Conservation (phyloP, 2,797 vertebrate species). For the Glossophaga mutica region DNA sequence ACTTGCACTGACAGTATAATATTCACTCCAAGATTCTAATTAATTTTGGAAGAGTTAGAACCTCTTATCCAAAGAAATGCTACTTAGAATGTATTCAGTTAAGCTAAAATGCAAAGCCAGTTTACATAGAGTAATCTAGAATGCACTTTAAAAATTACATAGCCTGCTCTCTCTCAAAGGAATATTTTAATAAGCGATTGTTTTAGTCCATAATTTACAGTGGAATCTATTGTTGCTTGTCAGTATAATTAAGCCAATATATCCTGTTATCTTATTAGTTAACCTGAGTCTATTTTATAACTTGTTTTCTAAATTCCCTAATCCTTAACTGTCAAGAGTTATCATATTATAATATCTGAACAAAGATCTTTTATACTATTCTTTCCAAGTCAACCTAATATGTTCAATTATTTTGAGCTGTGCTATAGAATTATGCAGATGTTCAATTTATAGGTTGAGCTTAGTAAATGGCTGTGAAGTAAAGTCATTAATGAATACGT, state of each 20-base stretch:
- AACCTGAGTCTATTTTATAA: not conserved
- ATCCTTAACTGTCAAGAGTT: not conserved
- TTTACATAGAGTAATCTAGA: not conserved
- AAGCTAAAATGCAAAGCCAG: not conserved
- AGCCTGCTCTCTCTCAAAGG: not conserved
- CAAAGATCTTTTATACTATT: not conserved
- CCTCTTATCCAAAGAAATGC: not conserved
- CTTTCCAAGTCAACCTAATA: not conserved
- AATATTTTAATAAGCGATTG: not conserved
- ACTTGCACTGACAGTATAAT: not conserved
- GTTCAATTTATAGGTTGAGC: fast-evolving
- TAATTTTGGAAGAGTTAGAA: not conserved
- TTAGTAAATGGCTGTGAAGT: not conserved
- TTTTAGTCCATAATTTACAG: not conserved
- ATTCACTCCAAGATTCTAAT: not conserved
- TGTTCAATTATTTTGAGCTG: not conserved
- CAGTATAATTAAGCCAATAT: not conserved
- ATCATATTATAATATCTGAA: not conserved
- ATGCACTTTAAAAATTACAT: not conserved
- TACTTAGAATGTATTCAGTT: not conserved
- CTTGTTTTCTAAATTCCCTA: not conserved
- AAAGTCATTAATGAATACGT: not conserved
- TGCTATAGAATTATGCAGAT: not conserved
- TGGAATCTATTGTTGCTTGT: no score
- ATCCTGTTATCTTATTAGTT: not conserved